phyloP scores from a whole-genome alignment of 2,888 invertebrate species.

The Agelastica alni region DNA sequence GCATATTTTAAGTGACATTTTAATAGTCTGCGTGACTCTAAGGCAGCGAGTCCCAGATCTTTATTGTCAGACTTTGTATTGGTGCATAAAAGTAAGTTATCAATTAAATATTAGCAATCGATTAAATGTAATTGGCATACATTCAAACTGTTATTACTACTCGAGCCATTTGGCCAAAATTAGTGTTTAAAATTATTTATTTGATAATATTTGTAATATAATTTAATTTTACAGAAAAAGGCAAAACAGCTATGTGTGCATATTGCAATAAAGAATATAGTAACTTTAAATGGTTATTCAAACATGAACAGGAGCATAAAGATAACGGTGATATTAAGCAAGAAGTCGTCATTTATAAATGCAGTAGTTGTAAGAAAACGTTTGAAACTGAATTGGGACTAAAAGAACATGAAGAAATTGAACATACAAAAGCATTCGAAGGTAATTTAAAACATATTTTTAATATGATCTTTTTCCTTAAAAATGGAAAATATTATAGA shows the following conservation, averaged over 20 bases:
- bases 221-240: conserved; percentile 27
- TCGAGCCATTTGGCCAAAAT: neutral
- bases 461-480: neutral
- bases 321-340: conserved; percentile 17
- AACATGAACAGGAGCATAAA: conserved; percentile 43
- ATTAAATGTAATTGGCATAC: neutral
- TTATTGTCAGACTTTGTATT: no score
- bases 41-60: no score
- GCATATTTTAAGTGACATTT: no score
- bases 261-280: conserved; percentile 43
- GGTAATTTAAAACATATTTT: neutral
- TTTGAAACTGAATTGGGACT: conserved; percentile 53
- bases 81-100: no score
- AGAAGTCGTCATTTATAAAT: conserved; percentile 39
- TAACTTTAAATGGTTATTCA: conserved; percentile 41
- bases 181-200: no score
- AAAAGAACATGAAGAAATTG: conserved; percentile 51
- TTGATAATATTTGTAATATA: no score
- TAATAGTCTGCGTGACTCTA: no score
- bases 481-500: no score
- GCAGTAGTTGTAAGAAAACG: conserved; percentile 52
- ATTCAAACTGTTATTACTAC: neutral
- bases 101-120: no score
- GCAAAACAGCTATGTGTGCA: conserved; percentile 36
- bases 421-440: conserved; percentile 46